Conservation (phyloP, 2,888 invertebrate genomes). For the Trisateles emortualis region DNA sequence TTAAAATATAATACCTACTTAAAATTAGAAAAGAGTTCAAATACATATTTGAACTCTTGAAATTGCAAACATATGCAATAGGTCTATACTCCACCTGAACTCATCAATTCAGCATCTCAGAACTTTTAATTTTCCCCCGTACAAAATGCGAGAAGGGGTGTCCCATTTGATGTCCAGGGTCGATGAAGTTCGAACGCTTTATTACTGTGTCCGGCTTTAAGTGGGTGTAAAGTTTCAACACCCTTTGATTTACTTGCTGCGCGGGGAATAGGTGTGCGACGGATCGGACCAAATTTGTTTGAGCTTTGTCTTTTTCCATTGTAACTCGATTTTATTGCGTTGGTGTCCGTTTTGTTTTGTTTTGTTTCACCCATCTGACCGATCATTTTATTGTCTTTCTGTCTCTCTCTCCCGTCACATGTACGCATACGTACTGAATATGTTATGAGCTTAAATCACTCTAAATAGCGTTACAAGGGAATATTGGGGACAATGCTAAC, state of each 20-base stretch:
- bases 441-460: slow-evolving; percentile 51
- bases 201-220: slow-evolving; percentile 87
- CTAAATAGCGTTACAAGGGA: slow-evolving; percentile 51
- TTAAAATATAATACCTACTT: too few species aligned
- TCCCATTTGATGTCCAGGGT: slow-evolving; percentile 83
- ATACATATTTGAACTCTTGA: too few species aligned
- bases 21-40: too few species aligned
- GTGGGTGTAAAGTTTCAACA: slow-evolving; percentile 87
- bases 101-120: slow-evolving; percentile 62
- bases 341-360: slow-evolving; percentile 54
- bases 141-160: slow-evolving; percentile 81
- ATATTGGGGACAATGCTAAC: slow-evolving; percentile 70
- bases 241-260: slow-evolving; percentile 86
- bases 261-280: slow-evolving; percentile 77
- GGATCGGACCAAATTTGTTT: slow-evolving; percentile 73
- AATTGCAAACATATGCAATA: background rate
- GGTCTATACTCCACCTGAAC: slow-evolving; percentile 34
- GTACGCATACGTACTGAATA: slow-evolving; percentile 31
- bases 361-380: slow-evolving; percentile 31
- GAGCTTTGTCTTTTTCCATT: slow-evolving; percentile 69
- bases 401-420: slow-evolving; percentile 12
- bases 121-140: slow-evolving; percentile 81
- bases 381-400: slow-evolving; percentile 34
- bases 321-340: slow-evolving; percentile 59
- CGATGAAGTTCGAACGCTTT: slow-evolving; percentile 85